These are phyloP conservation scores for Adelosebastes latens DNA, from an alignment of 2,797 vertebrate species.

Conservation along the genomic window DNA sequence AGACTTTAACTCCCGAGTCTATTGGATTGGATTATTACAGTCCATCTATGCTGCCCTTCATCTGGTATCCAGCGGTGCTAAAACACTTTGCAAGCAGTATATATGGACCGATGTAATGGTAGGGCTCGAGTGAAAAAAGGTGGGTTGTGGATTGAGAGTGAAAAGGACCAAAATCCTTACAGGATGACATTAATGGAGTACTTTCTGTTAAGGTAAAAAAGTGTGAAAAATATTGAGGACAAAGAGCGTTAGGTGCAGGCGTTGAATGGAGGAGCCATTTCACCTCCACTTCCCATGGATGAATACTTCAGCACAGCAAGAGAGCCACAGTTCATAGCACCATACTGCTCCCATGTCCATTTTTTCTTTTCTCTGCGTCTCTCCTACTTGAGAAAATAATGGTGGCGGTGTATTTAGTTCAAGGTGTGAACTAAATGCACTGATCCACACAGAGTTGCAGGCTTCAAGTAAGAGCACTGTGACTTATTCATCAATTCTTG, in stretches of 20 bases:
- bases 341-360: slow-evolving; percentile 10
- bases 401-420: slow-evolving; percentile 40
- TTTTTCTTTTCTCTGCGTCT: slow-evolving; percentile 30
- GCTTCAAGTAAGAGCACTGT: slow-evolving; percentile 26
- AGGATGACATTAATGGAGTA: slow-evolving; percentile 41
- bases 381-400: slow-evolving; percentile 50
- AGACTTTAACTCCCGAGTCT: not conserved
- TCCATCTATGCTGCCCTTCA: not conserved
- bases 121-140: not conserved
- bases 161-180: slow-evolving; percentile 14
- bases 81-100: slow-evolving; percentile 7
- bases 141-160: not conserved
- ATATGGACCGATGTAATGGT: slow-evolving; percentile 8
- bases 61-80: not conserved
- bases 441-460: slow-evolving; percentile 30
- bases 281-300: slow-evolving; percentile 39
- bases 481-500: slow-evolving; percentile 71
- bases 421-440: slow-evolving; percentile 72
- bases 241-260: not conserved
- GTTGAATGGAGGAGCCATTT: slow-evolving; percentile 45
- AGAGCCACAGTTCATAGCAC: slow-evolving; percentile 8
- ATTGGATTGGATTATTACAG: not conserved
- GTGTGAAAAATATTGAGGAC: slow-evolving; percentile 50
- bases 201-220: slow-evolving; percentile 37
- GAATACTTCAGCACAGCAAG: slow-evolving; percentile 48